Base-by-base conservation (phyloP, 2,888 invertebrate genomes). In the Cryptophagus acutangulus region DNA sequence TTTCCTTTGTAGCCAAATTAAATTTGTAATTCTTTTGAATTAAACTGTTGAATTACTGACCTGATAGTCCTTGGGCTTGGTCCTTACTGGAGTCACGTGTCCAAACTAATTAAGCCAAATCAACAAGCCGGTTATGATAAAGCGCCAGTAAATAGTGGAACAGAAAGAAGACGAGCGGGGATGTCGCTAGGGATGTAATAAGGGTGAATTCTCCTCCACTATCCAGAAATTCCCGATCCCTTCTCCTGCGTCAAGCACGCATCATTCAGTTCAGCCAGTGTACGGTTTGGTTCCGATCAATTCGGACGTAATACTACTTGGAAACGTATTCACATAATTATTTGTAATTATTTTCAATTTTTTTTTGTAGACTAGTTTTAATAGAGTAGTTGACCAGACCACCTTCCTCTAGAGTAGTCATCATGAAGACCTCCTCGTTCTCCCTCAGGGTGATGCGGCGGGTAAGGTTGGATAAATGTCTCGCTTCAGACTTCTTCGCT, bases 351-450 rank as follows among this genome's bases (percentile, higher is more conserved):
- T 12, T 15, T 31, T 15, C 15, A 26, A 26, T 26, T 9, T 8
- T 20, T 9, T 8, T 20, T 8, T 20, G 6, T 20, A 8, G 6
- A 20, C 20, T 20, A 20, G 9, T 8, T 20, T 20, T 8, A 20
- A 20, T 8, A 20, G 6, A 20, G 20, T 8, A 8, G 6, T 9
- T 8, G 6, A 20, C 12, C 29, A 6, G 13, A 29, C 29, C 5
- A 29, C 29, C 6, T 8, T 10, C 12, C 6, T 10, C 29, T 12
- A 29, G 12, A 20, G 9, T 35, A 33, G 28, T 36, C 52, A 80
- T 75, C 62, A 84, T 84, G 84, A 84, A 84, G 78, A 83, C 84
- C 26, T 83, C 84, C 35, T 84, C 84, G 61, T 84, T 84, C 65
- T 84, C 84, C 13, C 76, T 84, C 36, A 81, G 84, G 53, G 84